Evolutionary conservation across 1,140 invertebrate genomes (phyloP), one percentile per base, ranked within the genome.

Genomic region (Drosophila kanapiae): DNA sequence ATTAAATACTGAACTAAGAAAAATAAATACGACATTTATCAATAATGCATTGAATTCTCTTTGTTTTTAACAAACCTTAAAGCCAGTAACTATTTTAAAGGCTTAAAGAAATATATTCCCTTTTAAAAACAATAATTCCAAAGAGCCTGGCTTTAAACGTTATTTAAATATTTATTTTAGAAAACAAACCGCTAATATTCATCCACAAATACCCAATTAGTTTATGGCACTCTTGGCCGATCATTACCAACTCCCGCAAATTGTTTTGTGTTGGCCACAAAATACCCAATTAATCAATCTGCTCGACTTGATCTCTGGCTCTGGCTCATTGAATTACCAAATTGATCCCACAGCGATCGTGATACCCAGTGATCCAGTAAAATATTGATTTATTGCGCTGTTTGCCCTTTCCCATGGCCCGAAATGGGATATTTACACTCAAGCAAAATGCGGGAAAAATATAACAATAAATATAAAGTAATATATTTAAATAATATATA

Each of bases 321-420:
- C 40, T 16, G 29, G 45, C 51, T 65, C 45, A 69, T 51, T 64
- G 48, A 47, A 53, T 71, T 69, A 42, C 69, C 69, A 49, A 70
- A 72, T 35, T 48, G 65, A 48, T 47, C n/a, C 31, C 63, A 37
- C 62, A 38, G 33, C 35, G 42, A 58, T 69, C 64, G 68, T 69
- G 64, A 58, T 65, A 29, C 37, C 37, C 14, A 18, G 23, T 70
- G 68, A 23, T 53, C 68, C 42, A 71, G 33, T 54, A 54, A 38
- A 59, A 18, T 60, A 35, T 40, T 40, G 42, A 72, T 49, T 71
- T 42, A 71, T 70, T 70, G 40, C 16, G 7, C 11, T 23, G 31
- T 6, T 0, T 72, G 71, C 58, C 71, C 71, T 74, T 75, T 75
- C 71, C 71, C 71, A 75, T 75, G 68, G 48, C 48, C 64, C 62